phyloP scores from a whole-genome alignment of 1,140 invertebrate genomes.

The Aphaenogaster ashmeadi region DNA sequence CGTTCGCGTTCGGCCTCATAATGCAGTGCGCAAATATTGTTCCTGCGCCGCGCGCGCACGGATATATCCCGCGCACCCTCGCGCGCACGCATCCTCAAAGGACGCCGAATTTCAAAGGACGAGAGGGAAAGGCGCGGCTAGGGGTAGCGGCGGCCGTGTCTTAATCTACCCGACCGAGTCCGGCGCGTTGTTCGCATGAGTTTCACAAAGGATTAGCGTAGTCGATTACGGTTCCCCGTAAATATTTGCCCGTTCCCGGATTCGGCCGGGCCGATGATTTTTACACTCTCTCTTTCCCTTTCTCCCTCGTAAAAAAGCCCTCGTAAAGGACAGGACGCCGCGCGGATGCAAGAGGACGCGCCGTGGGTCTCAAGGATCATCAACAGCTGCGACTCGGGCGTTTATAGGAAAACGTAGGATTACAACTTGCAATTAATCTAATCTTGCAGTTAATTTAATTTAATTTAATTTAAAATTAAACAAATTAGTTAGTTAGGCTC shows the following conservation, averaged over 20 bases:
- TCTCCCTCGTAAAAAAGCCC: neutral
- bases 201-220: constrained; percentile 72
- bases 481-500: no score
- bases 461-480: no score
- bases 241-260: constrained; percentile 68
- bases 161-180: constrained; percentile 55
- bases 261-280: neutral
- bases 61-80: constrained; percentile 6
- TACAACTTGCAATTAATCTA: neutral
- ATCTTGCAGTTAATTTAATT: neutral
- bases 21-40: constrained; percentile 74
- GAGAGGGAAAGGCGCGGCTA: constrained; percentile 7
- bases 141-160: constrained; percentile 1
- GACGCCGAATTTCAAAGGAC: constrained; percentile 67
- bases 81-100: constrained; percentile 65
- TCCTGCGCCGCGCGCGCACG: constrained; percentile 7
- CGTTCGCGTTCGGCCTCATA: constrained; percentile 50
- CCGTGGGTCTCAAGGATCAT: neutral
- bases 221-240: constrained; percentile 66
- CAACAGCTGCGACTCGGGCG: neutral
- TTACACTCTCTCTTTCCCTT: neutral
- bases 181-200: constrained; percentile 40
- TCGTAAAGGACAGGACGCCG: neutral
- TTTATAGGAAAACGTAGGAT: neutral
- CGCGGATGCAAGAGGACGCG: neutral